These are phyloP conservation scores for Okamejei kenojei DNA, from an alignment of 2,797 vertebrate species.

Conservation along the genomic window DNA sequence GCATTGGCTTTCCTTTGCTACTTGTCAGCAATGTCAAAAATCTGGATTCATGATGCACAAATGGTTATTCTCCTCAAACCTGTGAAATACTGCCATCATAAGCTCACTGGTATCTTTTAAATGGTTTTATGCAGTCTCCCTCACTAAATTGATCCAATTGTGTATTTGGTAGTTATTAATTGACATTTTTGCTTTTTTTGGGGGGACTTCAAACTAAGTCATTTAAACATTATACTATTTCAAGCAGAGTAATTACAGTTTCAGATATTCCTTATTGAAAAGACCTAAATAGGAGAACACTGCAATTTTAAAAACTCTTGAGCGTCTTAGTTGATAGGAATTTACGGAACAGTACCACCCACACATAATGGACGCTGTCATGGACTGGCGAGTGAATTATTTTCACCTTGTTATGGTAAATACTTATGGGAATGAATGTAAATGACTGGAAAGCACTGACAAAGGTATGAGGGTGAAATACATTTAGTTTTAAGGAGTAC, in stretches of 20 bases:
- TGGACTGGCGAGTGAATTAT: not conserved
- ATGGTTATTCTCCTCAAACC: not conserved
- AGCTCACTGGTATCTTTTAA: not conserved
- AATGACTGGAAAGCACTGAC: slow-evolving; percentile 36
- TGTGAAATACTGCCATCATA: not conserved
- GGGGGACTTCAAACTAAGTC: not conserved
- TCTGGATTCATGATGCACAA: not conserved
- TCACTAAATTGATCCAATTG: not conserved
- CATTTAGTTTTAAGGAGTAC: slow-evolving; percentile 23
- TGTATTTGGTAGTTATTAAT: slow-evolving; percentile 17
- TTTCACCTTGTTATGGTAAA: slow-evolving; percentile 5
- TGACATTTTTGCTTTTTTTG: slow-evolving; percentile 8
- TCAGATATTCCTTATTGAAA: not conserved
- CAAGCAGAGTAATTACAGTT: not conserved
- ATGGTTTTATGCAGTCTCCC: slow-evolving; percentile 26
- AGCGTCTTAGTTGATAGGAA: slow-evolving; percentile 25
- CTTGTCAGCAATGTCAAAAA: not conserved
- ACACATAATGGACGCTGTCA: slow-evolving; percentile 2
- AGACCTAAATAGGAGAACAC: slow-evolving; percentile 5
- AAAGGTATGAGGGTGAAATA: slow-evolving; percentile 26
- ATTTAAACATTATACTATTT: slow-evolving; percentile 32
- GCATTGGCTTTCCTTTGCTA: slow-evolving; percentile 5
- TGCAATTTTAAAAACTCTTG: slow-evolving; percentile 16
- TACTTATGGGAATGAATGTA: slow-evolving; percentile 32
- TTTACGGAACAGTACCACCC: slow-evolving; percentile 23